phyloP scores from a whole-genome alignment of 2,888 invertebrate genomes.

The Alsophila aescularia region DNA sequence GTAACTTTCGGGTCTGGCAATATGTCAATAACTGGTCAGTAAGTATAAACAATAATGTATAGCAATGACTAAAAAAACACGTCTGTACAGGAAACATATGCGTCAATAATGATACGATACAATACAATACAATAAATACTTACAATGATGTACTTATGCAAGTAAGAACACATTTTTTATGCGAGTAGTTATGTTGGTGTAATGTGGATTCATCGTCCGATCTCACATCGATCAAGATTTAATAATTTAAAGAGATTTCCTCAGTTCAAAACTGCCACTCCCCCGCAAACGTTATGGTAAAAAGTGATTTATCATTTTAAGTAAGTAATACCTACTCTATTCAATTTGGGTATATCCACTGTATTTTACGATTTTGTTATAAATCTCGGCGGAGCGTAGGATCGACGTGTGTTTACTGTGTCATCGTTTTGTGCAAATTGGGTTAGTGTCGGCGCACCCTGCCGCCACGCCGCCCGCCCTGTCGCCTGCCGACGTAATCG shows the following conservation, averaged over 20 bases:
- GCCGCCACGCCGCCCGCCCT: slow-evolving; percentile 42
- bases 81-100: slow-evolving; percentile 22
- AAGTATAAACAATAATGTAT: slow-evolving; percentile 46
- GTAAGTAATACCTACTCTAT: slow-evolving; percentile 33
- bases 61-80: no score
- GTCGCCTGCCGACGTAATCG: slow-evolving; percentile 62
- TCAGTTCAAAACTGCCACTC: not conserved
- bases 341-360: slow-evolving; percentile 59
- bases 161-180: no score
- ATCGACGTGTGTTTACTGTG: slow-evolving; percentile 70
- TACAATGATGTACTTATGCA: no score
- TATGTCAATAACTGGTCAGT: slow-evolving; percentile 39
- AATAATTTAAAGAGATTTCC: not conserved
- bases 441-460: slow-evolving; percentile 67
- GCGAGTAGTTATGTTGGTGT: no score
- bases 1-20: slow-evolving; percentile 38
- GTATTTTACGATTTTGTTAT: slow-evolving; percentile 70
- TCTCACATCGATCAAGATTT: no score
- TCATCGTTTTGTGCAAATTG: slow-evolving; percentile 75
- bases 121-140: no score
- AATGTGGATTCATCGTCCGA: no score
- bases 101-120: no score
- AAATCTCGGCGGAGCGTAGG: slow-evolving; percentile 66
- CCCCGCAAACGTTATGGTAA: slow-evolving; percentile 3
- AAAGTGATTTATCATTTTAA: slow-evolving; percentile 20